Evolutionary conservation across 2,797 vertebrate genomes (phyloP).

Genomic region (Acrossocheilus fasciatus): DNA sequence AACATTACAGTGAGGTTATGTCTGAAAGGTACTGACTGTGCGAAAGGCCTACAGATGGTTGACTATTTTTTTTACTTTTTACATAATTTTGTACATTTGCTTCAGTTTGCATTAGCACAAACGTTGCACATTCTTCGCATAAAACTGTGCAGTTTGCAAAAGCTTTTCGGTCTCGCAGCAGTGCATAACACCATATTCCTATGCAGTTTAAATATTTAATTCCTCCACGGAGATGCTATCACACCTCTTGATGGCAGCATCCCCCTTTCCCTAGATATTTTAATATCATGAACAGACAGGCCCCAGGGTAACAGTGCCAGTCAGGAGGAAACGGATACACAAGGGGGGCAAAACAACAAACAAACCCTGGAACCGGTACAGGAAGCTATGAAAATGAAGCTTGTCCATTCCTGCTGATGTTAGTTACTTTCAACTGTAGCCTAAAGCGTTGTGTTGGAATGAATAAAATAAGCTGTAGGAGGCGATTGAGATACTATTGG

Average conservation of each 20-base stretch:
- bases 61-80: background rate
- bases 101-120: background rate
- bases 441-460: constrained; percentile 34
- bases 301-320: constrained; percentile 39
- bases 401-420: constrained; percentile 53
- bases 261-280: constrained; percentile 57
- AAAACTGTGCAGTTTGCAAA: constrained; percentile 39
- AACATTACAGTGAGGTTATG: background rate
- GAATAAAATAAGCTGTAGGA: constrained; percentile 37
- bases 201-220: constrained; percentile 56
- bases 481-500: background rate
- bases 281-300: constrained; percentile 38
- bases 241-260: constrained; percentile 65
- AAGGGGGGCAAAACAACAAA: constrained; percentile 53
- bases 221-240: constrained; percentile 46
- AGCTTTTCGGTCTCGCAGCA: constrained; percentile 6
- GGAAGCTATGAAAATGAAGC: constrained; percentile 50
- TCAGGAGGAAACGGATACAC: constrained; percentile 58
- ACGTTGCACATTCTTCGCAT: background rate
- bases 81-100: background rate
- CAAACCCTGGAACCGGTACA: constrained; percentile 44
- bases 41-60: background rate
- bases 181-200: constrained; percentile 7
- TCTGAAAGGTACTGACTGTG: background rate
- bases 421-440: constrained; percentile 50